phyloP scores from a whole-genome alignment of 2,888 invertebrate species.

The Matsumyia berberina region DNA sequence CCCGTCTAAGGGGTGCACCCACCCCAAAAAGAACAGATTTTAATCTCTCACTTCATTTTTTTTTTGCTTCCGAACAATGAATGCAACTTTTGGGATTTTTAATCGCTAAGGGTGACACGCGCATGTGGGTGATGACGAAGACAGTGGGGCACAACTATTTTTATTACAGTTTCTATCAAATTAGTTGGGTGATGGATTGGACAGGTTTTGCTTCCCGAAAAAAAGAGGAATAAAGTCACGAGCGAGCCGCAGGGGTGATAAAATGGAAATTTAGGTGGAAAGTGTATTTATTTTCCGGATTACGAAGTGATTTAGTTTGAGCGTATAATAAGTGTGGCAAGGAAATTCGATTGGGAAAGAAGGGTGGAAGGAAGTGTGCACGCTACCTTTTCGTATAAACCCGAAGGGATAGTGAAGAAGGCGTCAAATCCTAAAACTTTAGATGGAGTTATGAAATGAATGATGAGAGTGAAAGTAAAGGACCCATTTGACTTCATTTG shows the following conservation, averaged over 20 bases:
- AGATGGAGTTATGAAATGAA: too few species aligned
- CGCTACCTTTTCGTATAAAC: too few species aligned
- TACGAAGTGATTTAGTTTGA: slow-evolving; percentile 46
- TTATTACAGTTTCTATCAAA: slow-evolving; percentile 69
- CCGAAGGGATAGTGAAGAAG: background rate
- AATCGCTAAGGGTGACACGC: slow-evolving; percentile 39
- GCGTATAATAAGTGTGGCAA: slow-evolving; percentile 36
- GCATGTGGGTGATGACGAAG: slow-evolving; percentile 51
- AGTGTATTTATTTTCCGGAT: slow-evolving; percentile 58
- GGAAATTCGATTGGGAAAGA: slow-evolving; percentile 16
- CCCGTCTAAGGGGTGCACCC: slow-evolving; percentile 36
- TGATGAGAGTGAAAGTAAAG: too few species aligned
- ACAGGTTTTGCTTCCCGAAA: slow-evolving; percentile 58
- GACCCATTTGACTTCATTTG: too few species aligned
- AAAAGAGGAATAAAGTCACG: slow-evolving; percentile 3
- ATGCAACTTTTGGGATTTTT: slow-evolving; percentile 44
- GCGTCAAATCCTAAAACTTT: background rate
- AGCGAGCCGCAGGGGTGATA: slow-evolving; percentile 30
- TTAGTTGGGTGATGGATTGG: slow-evolving; percentile 68
- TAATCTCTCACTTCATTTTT: slow-evolving; percentile 58
- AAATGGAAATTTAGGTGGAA: slow-evolving; percentile 56
- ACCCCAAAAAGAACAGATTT: slow-evolving; percentile 42
- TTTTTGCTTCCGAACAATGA: slow-evolving; percentile 23
- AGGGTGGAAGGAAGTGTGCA: background rate
- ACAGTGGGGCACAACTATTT: slow-evolving; percentile 49